phyloP scores from a whole-genome alignment of 2,888 invertebrate species.

The Deilephila elpenor region DNA sequence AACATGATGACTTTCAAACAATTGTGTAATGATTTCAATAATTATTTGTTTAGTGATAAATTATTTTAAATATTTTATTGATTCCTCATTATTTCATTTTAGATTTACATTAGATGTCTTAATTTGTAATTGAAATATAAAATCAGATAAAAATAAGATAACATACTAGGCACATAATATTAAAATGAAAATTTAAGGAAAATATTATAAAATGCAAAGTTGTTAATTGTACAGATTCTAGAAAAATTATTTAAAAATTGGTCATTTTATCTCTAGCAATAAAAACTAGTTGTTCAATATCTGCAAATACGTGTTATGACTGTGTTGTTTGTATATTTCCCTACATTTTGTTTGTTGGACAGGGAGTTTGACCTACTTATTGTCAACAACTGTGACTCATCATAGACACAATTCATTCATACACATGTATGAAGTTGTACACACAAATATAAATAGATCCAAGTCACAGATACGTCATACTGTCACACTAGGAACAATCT shows the following conservation, averaged over 20 bases:
- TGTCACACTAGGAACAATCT: too few relatives aligned
- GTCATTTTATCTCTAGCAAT: too few relatives aligned
- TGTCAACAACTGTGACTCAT: slow-evolving; percentile 1
- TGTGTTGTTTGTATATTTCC: neutral
- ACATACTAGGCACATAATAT: too few relatives aligned
- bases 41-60: neutral
- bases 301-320: neutral
- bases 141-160: too few relatives aligned
- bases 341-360: neutral
- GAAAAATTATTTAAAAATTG: too few relatives aligned
- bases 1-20: neutral
- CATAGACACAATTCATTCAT: slow-evolving; percentile 32
- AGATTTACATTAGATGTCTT: neutral
- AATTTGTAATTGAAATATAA: too few relatives aligned
- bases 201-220: neutral
- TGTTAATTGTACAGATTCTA: neutral
- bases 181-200: too few relatives aligned
- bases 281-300: neutral
- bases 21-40: neutral
- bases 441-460: neutral
- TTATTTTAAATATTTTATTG: neutral
- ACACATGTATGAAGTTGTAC: neutral
- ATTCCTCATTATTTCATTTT: neutral
- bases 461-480: too few relatives aligned
- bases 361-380: slow-evolving; percentile 12